Base-by-base conservation (phyloP, 2,113 vertebrate genomes). In the Brachyhypopomus occidentalis region DNA sequence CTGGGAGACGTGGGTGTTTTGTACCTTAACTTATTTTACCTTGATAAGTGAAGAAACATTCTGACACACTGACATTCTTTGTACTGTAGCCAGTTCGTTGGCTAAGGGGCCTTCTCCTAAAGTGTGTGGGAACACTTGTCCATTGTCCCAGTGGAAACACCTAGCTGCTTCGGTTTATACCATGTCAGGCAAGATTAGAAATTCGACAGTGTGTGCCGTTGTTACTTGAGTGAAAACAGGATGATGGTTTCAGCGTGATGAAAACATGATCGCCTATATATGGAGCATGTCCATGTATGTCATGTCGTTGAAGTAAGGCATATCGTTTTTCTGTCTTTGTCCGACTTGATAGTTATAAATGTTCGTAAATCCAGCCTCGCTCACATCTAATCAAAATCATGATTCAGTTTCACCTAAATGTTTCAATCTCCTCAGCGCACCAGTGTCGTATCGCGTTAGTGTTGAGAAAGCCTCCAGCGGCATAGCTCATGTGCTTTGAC, bases 351-450 rank as follows among this genome's bases (percentile, higher is more conserved):
- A 5, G 41, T 11, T 11, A 6, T 45, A 11, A 45, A 6, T 45
- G 41, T 14, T 52, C 12, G 12, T 1, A 14, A 52, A 52, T 52
- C 45, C 8, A 52, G 8, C 70, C 45, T 27, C n/a, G 69, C 58
- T 23, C 58, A 59, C 63, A 77, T 72, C 52, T 72, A 63, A 17
- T 59, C 69, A 77, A 56, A 30, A 78, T 67, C 41, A 69, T 63
- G 63, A 80, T 67, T 70, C 64, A 52, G 62, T 77, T 83, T 30
- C 72, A 80, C 71, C 72, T 83, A 85, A 86, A 86, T 72, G 72
- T 81, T 78, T 77, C 80, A 79, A 78, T 86, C 80, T 86, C 70
- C 79, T 72, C 60, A 36, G 66, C 22, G 34, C 69, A 34, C 52
- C 75, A 27, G 23, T 48, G 77, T 80, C 81, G 52, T 52, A 60